Conservation (phyloP, 2,113 vertebrate species). For the Climacteris rufus region DNA sequence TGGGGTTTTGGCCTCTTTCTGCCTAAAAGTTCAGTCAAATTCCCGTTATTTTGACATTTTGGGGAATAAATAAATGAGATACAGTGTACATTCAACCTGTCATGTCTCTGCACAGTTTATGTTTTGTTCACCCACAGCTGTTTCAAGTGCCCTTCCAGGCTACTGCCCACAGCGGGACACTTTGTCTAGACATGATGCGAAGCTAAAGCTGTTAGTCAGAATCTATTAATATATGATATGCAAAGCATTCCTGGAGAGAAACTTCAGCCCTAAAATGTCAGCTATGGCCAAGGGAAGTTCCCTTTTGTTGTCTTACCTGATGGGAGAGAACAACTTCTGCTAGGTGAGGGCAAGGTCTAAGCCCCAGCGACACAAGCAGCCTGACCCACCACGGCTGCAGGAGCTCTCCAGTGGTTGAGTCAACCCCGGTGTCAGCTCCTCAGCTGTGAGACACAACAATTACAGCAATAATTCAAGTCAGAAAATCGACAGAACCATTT, state of each 20-base stretch:
- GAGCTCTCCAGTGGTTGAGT: background rate
- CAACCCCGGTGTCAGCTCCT: background rate
- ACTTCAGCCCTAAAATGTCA: background rate
- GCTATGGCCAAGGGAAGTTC: background rate
- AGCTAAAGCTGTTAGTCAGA: slow-evolving; percentile 29
- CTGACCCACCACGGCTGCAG: background rate
- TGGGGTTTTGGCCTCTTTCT: background rate
- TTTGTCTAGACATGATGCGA: slow-evolving; percentile 33
- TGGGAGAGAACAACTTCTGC: background rate
- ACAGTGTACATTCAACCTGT: background rate
- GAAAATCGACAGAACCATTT: background rate
- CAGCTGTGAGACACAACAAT: background rate
- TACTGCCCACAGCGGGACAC: background rate
- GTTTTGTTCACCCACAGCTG: background rate
- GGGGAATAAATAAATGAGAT: background rate
- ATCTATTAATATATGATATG: slow-evolving; percentile 2
- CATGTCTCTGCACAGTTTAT: background rate
- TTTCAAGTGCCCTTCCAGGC: slow-evolving; percentile 15
- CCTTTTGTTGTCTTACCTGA: background rate
- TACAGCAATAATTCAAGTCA: background rate
- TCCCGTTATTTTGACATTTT: background rate
- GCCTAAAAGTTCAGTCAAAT: background rate
- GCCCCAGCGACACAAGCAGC: background rate
- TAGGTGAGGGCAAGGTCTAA: background rate
- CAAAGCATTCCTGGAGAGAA: slow-evolving; percentile 33